phyloP scores from a whole-genome alignment of 2,888 invertebrate species.

The Mimas tiliae region DNA sequence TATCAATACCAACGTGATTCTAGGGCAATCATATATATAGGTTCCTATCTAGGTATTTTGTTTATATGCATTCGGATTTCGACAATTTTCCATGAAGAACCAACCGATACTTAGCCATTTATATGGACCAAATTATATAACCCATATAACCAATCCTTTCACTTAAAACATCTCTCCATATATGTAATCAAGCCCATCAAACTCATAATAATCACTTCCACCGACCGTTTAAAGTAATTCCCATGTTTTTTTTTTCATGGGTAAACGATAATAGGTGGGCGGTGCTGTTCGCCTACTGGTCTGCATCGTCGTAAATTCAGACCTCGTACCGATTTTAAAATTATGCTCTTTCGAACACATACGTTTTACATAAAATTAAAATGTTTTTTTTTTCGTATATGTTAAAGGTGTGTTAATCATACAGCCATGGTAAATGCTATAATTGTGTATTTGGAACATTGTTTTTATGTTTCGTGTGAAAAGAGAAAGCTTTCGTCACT shows the following conservation, averaged over 20 bases:
- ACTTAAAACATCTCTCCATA: not conserved
- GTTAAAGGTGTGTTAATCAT: conserved; percentile 1
- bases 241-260: conserved; percentile 18
- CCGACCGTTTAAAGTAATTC: conserved; percentile 32
- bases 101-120: too few species aligned
- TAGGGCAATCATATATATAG: too few species aligned
- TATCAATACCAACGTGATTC: too few species aligned
- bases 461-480: not conserved
- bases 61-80: too few species aligned
- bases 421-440: conserved; percentile 3
- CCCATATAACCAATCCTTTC: not conserved
- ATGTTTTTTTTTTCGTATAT: conserved; percentile 10
- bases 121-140: not conserved
- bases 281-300: conserved; percentile 57
- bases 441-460: not conserved
- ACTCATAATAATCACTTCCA: conserved; percentile 31
- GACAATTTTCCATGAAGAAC: not conserved
- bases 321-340: conserved; percentile 38
- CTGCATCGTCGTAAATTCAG: conserved; percentile 54
- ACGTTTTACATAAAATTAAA: conserved; percentile 25
- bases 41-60: too few species aligned
- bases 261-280: conserved; percentile 56
- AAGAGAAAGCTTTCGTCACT: conserved; percentile 5
- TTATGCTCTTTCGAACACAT: conserved; percentile 36
- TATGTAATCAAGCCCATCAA: not conserved